phyloP scores from a whole-genome alignment of 2,113 vertebrate species.

The Heterochromis multidens region DNA sequence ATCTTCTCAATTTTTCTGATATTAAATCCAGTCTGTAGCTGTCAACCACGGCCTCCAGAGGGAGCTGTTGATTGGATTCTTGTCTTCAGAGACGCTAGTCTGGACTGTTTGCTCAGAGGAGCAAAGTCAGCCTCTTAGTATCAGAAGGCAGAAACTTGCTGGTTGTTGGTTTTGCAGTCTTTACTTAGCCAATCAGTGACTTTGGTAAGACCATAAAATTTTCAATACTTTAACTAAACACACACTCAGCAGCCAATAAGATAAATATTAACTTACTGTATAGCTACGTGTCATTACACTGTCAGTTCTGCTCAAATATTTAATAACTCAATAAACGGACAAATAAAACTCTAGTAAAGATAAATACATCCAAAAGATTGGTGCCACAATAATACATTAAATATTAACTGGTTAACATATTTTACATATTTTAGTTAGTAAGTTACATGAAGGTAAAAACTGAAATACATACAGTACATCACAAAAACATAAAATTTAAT shows the following conservation, averaged over 20 bases:
- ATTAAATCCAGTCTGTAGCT: not conserved
- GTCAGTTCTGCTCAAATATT: too few relatives aligned
- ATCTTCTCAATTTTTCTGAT: not conserved
- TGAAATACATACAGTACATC: not conserved
- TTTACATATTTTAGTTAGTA: not conserved
- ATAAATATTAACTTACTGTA: too few relatives aligned
- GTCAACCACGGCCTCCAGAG: conserved; percentile 70
- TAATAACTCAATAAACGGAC: too few relatives aligned
- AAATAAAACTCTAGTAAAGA: too few relatives aligned
- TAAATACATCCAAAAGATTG: not conserved
- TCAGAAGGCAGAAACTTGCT: conserved; percentile 23
- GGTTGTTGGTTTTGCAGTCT: conserved; percentile 32
- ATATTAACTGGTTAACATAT: not conserved
- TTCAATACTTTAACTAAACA: too few relatives aligned
- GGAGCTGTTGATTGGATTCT: conserved; percentile 38
- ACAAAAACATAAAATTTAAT: not conserved
- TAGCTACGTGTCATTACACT: not conserved
- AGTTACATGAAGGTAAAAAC: not conserved
- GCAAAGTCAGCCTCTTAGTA: conserved; percentile 18
- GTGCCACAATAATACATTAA: not conserved
- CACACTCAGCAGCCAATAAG: too few relatives aligned
- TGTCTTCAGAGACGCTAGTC: conserved; percentile 35
- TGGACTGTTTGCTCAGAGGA: conserved; percentile 37
- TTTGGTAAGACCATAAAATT: not conserved
- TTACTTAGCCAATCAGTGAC: too few relatives aligned